These are phyloP conservation scores for Vicugna pacos DNA, from an alignment of 2,113 vertebrate genomes.

Conservation along the genomic window DNA sequence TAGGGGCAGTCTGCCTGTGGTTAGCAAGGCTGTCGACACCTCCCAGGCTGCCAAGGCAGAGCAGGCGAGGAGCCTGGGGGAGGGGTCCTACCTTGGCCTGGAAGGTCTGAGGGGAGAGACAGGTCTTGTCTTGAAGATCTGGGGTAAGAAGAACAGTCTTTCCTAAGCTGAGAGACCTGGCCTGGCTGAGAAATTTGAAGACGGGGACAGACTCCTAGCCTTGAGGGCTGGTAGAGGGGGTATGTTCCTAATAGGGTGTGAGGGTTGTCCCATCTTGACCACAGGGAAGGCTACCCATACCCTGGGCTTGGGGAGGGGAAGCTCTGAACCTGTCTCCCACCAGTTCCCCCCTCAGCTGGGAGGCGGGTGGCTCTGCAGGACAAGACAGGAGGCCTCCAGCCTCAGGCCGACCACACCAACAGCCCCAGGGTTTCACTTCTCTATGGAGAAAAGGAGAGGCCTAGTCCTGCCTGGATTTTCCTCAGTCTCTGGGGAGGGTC, in stretches of 20 bases:
- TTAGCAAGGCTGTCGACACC: constrained; percentile 69
- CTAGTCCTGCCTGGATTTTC: background rate
- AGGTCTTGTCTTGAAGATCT: background rate
- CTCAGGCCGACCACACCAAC: background rate
- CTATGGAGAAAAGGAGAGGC: background rate
- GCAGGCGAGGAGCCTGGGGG: background rate
- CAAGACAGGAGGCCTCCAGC: background rate
- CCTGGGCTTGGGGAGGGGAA: background rate
- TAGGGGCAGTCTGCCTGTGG: constrained; percentile 24
- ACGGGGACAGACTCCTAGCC: background rate
- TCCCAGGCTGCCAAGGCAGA: constrained; percentile 35
- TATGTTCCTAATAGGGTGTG: background rate
- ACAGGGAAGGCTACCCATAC: background rate
- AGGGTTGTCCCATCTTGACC: background rate
- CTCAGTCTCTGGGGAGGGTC: background rate
- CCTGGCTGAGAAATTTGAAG: background rate
- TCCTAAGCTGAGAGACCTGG: background rate
- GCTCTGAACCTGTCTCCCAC: background rate
- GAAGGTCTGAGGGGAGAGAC: background rate
- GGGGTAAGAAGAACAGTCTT: background rate
- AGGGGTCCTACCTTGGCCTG: background rate
- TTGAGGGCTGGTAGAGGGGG: background rate
- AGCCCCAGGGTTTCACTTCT: background rate
- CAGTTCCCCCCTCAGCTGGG: background rate
- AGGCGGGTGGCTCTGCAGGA: background rate